phyloP scores from a whole-genome alignment of 2,888 invertebrate genomes.

The Chrysolina oricalcia region DNA sequence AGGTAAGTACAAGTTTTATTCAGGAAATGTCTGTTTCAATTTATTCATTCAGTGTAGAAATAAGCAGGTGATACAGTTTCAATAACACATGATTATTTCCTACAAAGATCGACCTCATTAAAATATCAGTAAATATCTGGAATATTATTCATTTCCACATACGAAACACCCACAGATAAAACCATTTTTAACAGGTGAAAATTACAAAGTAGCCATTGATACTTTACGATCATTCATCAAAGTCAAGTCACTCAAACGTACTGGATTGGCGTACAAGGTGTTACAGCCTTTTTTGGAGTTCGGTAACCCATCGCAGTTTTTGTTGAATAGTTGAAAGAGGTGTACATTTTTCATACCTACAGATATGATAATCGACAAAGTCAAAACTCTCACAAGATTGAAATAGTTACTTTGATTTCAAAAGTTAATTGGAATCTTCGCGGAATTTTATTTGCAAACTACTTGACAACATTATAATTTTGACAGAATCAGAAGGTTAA shows the following conservation, averaged over 20 bases:
- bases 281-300: neutral
- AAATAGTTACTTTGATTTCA: no score
- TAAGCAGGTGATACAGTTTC: constrained; percentile 20
- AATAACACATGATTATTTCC: neutral
- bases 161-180: neutral
- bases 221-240: constrained; percentile 16
- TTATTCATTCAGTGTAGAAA: constrained; percentile 15
- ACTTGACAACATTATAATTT: no score
- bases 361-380: neutral
- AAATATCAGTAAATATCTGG: constrained; percentile 8
- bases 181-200: constrained; percentile 7
- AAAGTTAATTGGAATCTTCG: no score
- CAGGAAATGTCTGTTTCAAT: constrained; percentile 17
- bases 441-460: no score
- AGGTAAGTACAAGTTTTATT: constrained; percentile 31
- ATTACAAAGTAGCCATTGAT: constrained; percentile 3
- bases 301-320: neutral
- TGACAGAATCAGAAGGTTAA: no score
- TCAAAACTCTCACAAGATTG: neutral
- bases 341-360: neutral
- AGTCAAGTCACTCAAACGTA: neutral
- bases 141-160: constrained; percentile 1
- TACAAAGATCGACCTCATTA: neutral
- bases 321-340: no score
- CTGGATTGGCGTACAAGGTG: constrained; percentile 6